These are phyloP conservation scores for Listronotus bonariensis DNA, from an alignment of 1,140 invertebrate species.

Conservation along the genomic window DNA sequence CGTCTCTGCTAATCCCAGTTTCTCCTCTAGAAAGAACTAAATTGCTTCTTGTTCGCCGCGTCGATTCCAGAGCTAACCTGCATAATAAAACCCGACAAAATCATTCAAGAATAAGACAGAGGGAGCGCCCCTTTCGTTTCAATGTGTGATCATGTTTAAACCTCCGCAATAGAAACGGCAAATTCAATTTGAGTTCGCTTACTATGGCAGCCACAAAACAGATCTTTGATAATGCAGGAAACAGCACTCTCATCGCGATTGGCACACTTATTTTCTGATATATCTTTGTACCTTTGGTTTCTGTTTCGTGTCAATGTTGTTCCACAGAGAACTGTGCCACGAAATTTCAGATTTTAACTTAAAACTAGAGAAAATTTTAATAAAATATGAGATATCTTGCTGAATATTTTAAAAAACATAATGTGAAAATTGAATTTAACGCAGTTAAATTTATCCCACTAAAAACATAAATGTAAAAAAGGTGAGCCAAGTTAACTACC, in stretches of 20 bases:
- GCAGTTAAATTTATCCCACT: no score
- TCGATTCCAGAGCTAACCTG: neutral
- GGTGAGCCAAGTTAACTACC: no score
- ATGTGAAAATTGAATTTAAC: no score
- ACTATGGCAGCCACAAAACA: constrained; percentile 33
- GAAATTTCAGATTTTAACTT: constrained; percentile 1
- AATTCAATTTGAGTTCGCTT: constrained; percentile 33
- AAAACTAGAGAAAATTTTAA: neutral
- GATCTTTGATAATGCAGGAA: constrained; percentile 37
- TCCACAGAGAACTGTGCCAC: neutral
- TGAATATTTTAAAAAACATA: no score
- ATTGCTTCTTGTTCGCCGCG: neutral
- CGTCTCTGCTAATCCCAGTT: no score
- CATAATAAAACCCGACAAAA: constrained; percentile 11
- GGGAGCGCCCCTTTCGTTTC: constrained; percentile 11
- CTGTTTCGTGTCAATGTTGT: neutral
- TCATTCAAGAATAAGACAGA: constrained; percentile 15
- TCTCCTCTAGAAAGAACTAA: no score
- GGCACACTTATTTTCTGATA: constrained; percentile 33
- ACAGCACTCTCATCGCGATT: constrained; percentile 32
- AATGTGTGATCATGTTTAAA: constrained; percentile 40
- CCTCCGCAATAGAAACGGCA: constrained; percentile 35
- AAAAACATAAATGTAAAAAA: no score
- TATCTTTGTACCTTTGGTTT: constrained; percentile 20
- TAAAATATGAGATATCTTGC: no score